Evolutionary conservation across 2,888 invertebrate genomes (phyloP).

Genomic region (Ophonus ardosiacus): DNA sequence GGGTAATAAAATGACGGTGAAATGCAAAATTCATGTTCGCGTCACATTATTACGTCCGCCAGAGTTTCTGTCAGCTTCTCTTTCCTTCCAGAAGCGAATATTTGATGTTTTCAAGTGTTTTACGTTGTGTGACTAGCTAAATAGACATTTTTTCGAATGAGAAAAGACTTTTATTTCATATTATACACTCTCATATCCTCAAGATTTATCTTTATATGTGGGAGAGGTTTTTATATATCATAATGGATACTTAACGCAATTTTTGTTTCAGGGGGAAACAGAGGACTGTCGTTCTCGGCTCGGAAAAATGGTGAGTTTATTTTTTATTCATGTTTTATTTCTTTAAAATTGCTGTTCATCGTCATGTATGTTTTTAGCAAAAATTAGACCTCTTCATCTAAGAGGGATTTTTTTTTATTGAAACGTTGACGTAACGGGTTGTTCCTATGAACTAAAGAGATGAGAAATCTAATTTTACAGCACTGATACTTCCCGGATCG

Average conservation of each 20-base stretch:
- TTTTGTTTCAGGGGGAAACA: background rate
- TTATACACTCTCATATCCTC: slow-evolving; percentile 2
- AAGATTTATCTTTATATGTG: background rate
- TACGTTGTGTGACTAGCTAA: slow-evolving; percentile 8
- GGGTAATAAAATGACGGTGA: slow-evolving; percentile 39
- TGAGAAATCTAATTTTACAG: too few species aligned
- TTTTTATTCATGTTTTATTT: background rate
- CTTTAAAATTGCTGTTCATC: background rate
- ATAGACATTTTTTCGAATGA: slow-evolving; percentile 25
- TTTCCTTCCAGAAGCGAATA: slow-evolving; percentile 11
- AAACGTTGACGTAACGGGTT: too few species aligned
- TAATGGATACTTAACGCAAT: background rate
- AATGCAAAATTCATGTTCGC: slow-evolving; percentile 45
- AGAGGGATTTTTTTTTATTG: too few species aligned
- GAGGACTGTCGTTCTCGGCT: background rate
- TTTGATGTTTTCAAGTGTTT: slow-evolving; percentile 45
- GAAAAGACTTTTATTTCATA: slow-evolving; percentile 15
- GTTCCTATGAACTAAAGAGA: too few species aligned
- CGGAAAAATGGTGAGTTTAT: background rate
- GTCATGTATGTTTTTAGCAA: too few species aligned
- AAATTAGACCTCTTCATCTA: too few species aligned
- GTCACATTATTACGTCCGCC: slow-evolving; percentile 42
- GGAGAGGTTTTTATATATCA: background rate
- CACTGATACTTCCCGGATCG: too few species aligned
- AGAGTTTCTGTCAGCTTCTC: slow-evolving; percentile 21